Evolutionary conservation across 37 sponge, comb jelly and placozoan genomes (phyloP), one percentile per base, ranked within the genome.

Genomic region (Spongilla lacustris): DNA sequence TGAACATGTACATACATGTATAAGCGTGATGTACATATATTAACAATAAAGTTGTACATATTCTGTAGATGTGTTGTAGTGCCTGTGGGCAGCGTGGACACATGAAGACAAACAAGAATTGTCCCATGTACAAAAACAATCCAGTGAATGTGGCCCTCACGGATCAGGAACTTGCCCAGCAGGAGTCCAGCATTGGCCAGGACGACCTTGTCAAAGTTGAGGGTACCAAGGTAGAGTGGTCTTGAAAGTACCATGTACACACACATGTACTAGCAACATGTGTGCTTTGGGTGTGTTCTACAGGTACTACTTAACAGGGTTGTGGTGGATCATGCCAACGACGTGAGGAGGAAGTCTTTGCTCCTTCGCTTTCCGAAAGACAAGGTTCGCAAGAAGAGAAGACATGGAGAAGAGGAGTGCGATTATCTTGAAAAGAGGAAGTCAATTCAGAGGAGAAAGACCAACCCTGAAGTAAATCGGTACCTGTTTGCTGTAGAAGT

Each of bases 71-170:
- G 96, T 88, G 83, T 70, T 99, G 99, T 82, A 93, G 98, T 75
- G 99, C 99, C 8, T 99, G 99, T 92, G 99, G 99, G 12, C 93
- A 95, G 76, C 77, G 74, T 28, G 99, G 99, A 2, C 99, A 99
- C 91, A 97, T 99, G 99, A 97, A 97, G 91, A 99, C 98, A 48
- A 99, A 99, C 90, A 91, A 95, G 69, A 93, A 97, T 90, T 99
- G 99, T 85, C 94, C 96, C 68, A 90, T 88, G 86, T 99, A 92
- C 91, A 92, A 91, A 70, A 89, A 93, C 70, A 91, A 81, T 31
- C 87, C 93, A 24, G 84, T 90, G 19, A 82, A 75, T 12, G 92
- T 87, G 41, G 88, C 87, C 24, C 83, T 80, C 69, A 92, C 94
- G 6, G 96, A 90, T 73, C 76, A 85, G 29, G 95, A 92, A 66